phyloP scores from a whole-genome alignment of 2,888 invertebrate genomes.

The Melanchra persicariae region DNA sequence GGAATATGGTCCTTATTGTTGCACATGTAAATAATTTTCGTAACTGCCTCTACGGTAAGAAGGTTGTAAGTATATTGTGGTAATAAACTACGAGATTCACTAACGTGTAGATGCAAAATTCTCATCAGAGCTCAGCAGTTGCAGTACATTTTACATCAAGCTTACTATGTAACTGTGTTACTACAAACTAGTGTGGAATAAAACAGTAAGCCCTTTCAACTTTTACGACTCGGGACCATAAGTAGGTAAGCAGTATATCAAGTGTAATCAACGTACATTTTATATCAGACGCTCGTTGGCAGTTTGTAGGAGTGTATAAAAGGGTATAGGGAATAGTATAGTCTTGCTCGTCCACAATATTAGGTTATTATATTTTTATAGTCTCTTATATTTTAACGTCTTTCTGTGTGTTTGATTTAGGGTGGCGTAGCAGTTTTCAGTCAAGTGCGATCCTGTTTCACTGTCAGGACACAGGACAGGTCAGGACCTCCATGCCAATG shows the following conservation, averaged over 20 bases:
- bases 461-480: no score
- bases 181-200: conserved; percentile 5
- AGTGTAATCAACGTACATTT: conserved; percentile 20
- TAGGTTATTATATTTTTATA: not conserved
- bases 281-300: conserved; percentile 9
- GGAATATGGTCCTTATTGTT: no score
- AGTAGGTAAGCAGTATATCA: conserved; percentile 19
- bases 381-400: not conserved
- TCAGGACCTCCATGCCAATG: no score
- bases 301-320: not conserved
- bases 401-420: not conserved
- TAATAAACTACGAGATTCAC: not conserved
- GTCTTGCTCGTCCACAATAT: no score
- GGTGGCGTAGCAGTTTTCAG: not conserved
- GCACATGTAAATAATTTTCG: no score
- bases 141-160: not conserved
- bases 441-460: no score
- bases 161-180: not conserved
- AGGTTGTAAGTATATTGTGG: no score
- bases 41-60: no score
- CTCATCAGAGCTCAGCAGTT: not conserved
- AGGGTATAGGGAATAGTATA: no score
- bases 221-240: conserved; percentile 14
- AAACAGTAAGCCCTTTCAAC: conserved; percentile 9
- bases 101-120: not conserved